Evolutionary conservation across 2,888 invertebrate genomes (phyloP).

Genomic region (Cecidostiba fungosa): DNA sequence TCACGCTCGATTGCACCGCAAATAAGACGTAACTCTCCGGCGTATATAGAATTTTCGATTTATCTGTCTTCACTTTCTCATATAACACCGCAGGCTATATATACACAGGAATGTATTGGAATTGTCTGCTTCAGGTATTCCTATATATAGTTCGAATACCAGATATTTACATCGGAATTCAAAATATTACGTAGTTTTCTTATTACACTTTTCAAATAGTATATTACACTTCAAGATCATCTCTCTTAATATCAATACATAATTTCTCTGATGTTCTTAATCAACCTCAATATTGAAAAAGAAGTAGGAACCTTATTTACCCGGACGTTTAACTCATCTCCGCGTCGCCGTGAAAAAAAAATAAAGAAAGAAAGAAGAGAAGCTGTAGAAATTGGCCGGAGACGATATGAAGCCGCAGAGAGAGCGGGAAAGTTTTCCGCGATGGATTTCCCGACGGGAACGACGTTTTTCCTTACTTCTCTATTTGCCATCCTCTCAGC

Average conservation of each 20-base stretch:
- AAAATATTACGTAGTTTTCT: neutral
- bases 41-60: neutral
- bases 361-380: neutral
- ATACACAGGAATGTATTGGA: neutral
- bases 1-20: neutral
- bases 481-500: neutral
- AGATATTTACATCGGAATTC: neutral
- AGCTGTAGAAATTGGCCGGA: neutral
- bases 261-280: too few relatives aligned
- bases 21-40: neutral
- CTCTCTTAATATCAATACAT: too few relatives aligned
- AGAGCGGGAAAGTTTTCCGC: conserved; percentile 20
- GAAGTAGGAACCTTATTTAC: neutral
- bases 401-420: neutral
- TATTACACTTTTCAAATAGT: too few relatives aligned
- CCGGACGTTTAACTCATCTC: neutral
- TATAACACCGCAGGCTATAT: neutral
- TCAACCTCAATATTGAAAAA: neutral
- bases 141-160: neutral
- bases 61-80: neutral
- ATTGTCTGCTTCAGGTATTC: neutral
- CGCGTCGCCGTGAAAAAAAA: neutral
- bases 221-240: too few relatives aligned
- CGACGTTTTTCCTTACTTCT: neutral
- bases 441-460: conserved; percentile 49